A percentile compares a stretch with the other conserved stretches of the same genome.
Evolutionary conservation across 1,140 invertebrate species (phyloP).

Genomic region (Euglossa dilemma): DNA sequence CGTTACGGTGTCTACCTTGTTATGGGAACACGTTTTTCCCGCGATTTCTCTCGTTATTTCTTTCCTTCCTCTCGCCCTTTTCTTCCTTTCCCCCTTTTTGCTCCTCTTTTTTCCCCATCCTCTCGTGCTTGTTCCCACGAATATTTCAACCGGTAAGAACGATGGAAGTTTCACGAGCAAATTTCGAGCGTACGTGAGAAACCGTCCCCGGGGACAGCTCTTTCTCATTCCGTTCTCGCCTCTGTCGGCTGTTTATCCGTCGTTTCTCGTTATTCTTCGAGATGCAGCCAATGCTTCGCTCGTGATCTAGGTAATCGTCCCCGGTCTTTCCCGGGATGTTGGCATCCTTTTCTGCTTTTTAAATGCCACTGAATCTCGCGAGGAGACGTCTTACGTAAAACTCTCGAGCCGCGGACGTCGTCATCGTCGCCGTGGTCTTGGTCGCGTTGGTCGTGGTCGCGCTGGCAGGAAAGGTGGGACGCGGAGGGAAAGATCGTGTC

Average conservation of each 20-base stretch:
- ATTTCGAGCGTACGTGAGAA: constrained; percentile 5
- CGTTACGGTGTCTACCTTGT: not conserved
- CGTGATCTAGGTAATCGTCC: constrained; percentile 16
- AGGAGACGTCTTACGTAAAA: constrained; percentile 15
- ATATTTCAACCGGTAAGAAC: not conserved
- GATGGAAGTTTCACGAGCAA: constrained; percentile 3
- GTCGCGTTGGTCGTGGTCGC: no score
- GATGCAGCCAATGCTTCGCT: constrained; percentile 6
- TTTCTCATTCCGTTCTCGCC: not conserved
- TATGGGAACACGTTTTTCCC: not conserved
- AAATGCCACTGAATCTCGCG: not conserved
- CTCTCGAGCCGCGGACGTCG: not conserved
- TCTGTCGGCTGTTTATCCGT: constrained; percentile 13
- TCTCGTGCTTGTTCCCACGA: no score
- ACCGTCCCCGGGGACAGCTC: no score
- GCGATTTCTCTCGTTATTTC: not conserved
- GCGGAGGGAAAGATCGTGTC: not conserved
- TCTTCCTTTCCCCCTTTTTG: not conserved
- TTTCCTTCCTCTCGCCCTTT: not conserved
- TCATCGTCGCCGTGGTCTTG: no score
- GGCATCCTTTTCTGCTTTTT: constrained; percentile 32
- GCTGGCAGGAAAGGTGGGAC: no score
- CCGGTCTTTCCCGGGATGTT: not conserved
- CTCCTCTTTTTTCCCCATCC: not conserved
- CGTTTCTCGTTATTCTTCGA: constrained; percentile 36